Evolutionary conservation across 2,113 vertebrate genomes (phyloP).

Genomic region (Andinoacara biseriatus): DNA sequence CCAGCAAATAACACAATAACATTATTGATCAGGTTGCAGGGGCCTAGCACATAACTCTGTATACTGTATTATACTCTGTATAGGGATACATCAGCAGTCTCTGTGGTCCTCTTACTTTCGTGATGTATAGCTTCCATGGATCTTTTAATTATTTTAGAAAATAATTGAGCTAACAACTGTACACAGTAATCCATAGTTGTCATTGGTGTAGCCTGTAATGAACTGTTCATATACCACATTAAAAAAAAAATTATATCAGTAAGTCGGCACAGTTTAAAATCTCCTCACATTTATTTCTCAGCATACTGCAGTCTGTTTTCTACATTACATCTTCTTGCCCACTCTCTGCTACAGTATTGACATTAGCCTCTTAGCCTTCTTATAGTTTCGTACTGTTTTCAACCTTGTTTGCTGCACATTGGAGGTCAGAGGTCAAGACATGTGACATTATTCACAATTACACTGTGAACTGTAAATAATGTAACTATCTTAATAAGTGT

Average conservation of each 20-base stretch:
- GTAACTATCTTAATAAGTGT: not conserved
- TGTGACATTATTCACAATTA: too few relatives aligned
- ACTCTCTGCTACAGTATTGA: too few relatives aligned
- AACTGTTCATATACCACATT: not conserved
- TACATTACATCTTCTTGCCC: too few relatives aligned
- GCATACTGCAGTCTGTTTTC: not conserved
- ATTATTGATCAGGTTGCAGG: constrained; percentile 8
- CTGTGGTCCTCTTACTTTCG: not conserved
- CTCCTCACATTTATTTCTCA: not conserved
- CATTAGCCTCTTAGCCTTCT: not conserved
- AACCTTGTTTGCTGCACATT: not conserved
- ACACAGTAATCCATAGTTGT: not conserved
- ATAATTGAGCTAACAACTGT: not conserved
- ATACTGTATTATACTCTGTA: too few relatives aligned
- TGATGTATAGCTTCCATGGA: not conserved
- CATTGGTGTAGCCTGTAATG: not conserved
- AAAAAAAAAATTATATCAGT: not conserved
- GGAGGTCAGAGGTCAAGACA: not conserved
- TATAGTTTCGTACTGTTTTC: not conserved
- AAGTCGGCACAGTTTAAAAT: not conserved
- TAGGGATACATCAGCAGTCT: not conserved
- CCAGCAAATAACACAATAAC: not conserved
- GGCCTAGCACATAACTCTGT: not conserved
- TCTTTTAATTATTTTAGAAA: not conserved
- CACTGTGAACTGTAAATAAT: not conserved